Conservation (phyloP, 2,113 vertebrate genomes). For the Delphinapterus leucas region DNA sequence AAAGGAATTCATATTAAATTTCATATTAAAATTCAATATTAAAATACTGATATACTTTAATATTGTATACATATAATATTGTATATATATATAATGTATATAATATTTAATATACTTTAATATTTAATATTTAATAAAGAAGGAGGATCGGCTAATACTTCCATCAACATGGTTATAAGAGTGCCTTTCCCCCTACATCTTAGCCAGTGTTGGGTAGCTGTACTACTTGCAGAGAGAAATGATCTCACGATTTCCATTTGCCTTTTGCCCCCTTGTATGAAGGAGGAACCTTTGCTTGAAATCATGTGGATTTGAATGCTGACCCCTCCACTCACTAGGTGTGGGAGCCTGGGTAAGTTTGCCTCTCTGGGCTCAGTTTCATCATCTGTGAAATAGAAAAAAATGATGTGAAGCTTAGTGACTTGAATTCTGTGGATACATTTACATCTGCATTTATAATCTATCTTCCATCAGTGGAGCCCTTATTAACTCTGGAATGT, state of each 20-base stretch:
- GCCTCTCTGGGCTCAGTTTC: neutral
- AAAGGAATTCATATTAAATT: neutral
- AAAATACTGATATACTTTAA: neutral
- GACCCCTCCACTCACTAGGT: neutral
- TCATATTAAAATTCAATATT: neutral
- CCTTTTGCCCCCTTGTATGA: neutral
- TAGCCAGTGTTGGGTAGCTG: neutral
- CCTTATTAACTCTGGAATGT: neutral
- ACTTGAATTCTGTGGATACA: neutral
- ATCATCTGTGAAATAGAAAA: neutral
- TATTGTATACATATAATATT: no score
- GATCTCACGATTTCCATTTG: neutral
- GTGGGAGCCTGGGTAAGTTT: neutral
- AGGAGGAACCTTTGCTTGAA: neutral
- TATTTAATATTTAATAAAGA: neutral
- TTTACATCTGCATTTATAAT: neutral
- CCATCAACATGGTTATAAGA: rapidly evolving
- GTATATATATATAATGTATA: no score
- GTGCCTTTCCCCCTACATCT: neutral
- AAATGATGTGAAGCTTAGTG: neutral
- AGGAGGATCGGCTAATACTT: neutral
- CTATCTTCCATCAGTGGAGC: neutral
- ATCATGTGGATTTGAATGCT: neutral
- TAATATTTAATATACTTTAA: no score
- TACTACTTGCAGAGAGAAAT: neutral